phyloP scores from a whole-genome alignment of 2,113 vertebrate genomes.

The Bettongia penicillata region DNA sequence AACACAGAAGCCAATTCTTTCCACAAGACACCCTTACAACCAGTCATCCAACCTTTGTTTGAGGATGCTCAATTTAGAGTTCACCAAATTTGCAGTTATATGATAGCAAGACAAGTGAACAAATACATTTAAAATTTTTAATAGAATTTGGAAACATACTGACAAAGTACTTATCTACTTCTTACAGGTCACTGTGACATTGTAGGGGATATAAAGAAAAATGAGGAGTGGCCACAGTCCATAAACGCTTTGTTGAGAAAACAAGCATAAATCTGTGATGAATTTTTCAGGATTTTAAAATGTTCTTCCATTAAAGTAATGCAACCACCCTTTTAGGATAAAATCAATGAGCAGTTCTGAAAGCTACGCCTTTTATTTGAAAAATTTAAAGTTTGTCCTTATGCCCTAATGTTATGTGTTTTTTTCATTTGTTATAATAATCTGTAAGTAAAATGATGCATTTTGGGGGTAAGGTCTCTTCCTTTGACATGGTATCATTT shows the following conservation, averaged over 20 bases:
- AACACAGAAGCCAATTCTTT: neutral
- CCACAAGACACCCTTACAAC: neutral
- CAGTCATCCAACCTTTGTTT: neutral
- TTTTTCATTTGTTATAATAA: neutral
- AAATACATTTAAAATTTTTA: neutral
- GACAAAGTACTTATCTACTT: neutral
- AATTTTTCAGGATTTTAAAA: conserved; percentile 44
- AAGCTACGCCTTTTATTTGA: conserved; percentile 21
- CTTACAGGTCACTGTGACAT: neutral
- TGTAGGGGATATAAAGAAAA: neutral
- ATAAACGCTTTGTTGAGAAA: neutral
- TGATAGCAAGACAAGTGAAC: neutral
- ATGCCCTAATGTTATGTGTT: neutral
- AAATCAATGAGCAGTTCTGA: neutral
- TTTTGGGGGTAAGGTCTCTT: neutral
- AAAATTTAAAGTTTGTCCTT: neutral
- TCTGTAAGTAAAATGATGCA: neutral
- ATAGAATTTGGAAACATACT: neutral
- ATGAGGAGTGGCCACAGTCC: neutral
- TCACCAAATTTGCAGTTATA: neutral
- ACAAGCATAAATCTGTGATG: neutral
- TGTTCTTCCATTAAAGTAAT: conserved; percentile 26
- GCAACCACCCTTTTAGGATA: neutral
- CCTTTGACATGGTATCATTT: neutral
- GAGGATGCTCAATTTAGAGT: neutral